Evolutionary conservation across 2,797 vertebrate genomes (phyloP).

Genomic region (Nyctibius grandis): DNA sequence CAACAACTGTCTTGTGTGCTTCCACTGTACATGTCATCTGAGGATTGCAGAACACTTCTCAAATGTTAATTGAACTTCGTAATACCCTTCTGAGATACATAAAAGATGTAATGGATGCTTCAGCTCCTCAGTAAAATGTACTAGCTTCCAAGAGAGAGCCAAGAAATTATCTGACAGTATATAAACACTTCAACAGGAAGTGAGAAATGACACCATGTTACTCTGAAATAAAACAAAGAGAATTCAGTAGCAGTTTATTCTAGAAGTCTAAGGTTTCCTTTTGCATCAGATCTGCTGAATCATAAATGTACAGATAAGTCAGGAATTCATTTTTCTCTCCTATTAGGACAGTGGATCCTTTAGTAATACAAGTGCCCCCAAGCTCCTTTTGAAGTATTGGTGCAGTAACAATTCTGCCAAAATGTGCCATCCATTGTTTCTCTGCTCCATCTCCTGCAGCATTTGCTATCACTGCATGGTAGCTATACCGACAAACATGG

Average conservation of each 20-base stretch:
- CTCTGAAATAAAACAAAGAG: constrained; percentile 8
- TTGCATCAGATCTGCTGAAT: not conserved
- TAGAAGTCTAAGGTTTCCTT: not conserved
- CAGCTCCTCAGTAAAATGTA: not conserved
- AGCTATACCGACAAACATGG: not conserved
- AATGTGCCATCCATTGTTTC: not conserved
- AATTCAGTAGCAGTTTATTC: constrained; percentile 8
- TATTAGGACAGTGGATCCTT: not conserved
- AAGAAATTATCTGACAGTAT: constrained; percentile 29
- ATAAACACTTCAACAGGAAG: constrained; percentile 18
- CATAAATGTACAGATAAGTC: not conserved
- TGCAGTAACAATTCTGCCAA: not conserved
- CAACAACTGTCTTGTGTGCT: constrained; percentile 8
- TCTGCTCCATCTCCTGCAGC: not conserved
- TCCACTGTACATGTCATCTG: not conserved
- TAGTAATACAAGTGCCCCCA: not conserved
- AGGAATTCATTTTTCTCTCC: not conserved
- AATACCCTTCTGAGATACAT: constrained; percentile 40
- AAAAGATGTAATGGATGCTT: constrained; percentile 29
- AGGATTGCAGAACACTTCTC: constrained; percentile 35
- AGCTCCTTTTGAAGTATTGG: not conserved
- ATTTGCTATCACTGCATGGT: not conserved
- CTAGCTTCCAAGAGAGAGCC: not conserved
- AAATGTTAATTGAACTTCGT: constrained; percentile 33
- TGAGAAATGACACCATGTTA: constrained; percentile 3